Evolutionary conservation across 2,797 vertebrate genomes (phyloP), one percentile per base, ranked within the genome.

Genomic region (Pterois miles): DNA sequence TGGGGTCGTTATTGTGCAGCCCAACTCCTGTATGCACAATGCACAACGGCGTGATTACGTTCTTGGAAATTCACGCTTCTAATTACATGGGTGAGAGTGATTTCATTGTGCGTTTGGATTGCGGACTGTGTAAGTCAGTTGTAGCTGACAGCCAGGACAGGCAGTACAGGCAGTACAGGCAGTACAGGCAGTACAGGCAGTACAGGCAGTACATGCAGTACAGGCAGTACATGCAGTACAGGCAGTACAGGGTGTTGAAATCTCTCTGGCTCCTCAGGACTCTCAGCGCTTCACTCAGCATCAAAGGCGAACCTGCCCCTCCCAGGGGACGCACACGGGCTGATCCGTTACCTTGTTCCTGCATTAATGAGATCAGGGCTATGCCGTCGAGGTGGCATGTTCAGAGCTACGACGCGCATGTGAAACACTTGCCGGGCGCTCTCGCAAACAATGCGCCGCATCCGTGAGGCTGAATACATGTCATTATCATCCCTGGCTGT

Each of bases 321-420:
- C 85, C 79, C 69, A 9, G 40, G 76, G 84, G 86, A 87, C 2
- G 25, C 77, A 64, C 65, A 60, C 18, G 64, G 71, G 76, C 40
- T 85, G 81, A 89, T 85, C 76, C 50, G 57, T 71, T 87, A 88
- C 84, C 87, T 88, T 90, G 85, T 85, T 88, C 71, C 74, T 78
- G 81, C 82, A 88, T 92, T 92, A 91, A 88, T 89, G 81, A 91
- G 85, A 91, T 86, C 80, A 81, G 81, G 74, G 70, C 78, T 56
- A 33, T 56, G 56, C 48, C 71, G 71, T 20, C 16, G 72, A 85
- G 72, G 73, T 73, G 81, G 71, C 76, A 75, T 25, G 60, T 69
- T 7, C 36, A 65, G 73, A 76, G 71, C 29, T 25, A 56, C 56
- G 64, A 46, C 20, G 57, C 9, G 31, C n/a, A 38, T 6, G 69